Evolutionary conservation across 2,113 vertebrate species (phyloP).

Genomic region (Corythaeola cristata): DNA sequence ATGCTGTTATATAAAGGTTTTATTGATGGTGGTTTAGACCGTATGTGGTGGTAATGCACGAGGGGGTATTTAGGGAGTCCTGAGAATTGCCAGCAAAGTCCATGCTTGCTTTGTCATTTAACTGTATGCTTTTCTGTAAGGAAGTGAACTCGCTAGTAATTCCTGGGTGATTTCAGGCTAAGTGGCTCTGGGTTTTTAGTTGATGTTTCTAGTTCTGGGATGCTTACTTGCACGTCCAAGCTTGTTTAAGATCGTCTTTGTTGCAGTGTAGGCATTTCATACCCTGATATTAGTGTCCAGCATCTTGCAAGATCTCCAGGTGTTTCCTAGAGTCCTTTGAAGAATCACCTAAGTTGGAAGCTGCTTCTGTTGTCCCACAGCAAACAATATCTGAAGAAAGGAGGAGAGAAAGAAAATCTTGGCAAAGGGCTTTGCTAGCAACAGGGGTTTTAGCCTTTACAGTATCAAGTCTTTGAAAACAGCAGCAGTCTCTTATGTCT

Average conservation of each 20-base stretch:
- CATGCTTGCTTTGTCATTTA: accelerated
- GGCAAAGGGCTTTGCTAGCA: background rate
- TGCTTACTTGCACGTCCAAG: accelerated
- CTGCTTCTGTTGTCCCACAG: background rate
- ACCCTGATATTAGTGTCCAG: background rate
- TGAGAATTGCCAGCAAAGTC: background rate
- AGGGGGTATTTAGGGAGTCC: background rate
- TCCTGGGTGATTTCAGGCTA: background rate
- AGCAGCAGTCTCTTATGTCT: background rate
- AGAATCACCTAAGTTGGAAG: background rate
- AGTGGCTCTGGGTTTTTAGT: background rate
- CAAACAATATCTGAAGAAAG: background rate
- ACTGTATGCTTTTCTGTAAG: background rate
- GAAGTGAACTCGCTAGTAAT: background rate
- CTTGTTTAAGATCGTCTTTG: background rate
- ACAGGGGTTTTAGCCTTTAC: background rate
- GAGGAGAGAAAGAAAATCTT: background rate
- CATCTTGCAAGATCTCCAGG: background rate
- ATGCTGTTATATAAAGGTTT: background rate
- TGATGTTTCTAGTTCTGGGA: background rate
- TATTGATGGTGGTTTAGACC: background rate
- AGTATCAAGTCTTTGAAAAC: background rate
- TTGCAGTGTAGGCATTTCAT: background rate
- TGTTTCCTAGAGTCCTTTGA: background rate
- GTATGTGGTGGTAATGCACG: background rate